Percentiles rank a stretch among this genome's conserved stretches.
Conservation (phyloP, 2,113 vertebrate species). For the Nothoprocta pentlandii region DNA sequence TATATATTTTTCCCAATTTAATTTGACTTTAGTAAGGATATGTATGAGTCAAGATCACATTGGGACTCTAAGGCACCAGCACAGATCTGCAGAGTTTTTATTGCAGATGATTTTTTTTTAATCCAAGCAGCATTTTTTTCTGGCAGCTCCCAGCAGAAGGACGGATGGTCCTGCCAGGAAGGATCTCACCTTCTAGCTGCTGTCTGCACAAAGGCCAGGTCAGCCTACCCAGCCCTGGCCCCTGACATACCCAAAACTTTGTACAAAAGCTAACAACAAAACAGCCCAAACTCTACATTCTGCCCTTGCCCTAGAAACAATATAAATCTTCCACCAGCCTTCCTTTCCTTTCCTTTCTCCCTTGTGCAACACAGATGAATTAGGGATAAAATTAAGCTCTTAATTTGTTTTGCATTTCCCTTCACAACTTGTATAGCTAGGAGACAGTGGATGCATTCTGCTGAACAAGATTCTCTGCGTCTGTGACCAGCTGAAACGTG, state of each 20-base stretch:
- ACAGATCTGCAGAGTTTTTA: not conserved
- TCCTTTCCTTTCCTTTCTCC: not conserved
- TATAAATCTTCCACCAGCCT: not conserved
- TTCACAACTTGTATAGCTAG: not conserved
- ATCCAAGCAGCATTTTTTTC: not conserved
- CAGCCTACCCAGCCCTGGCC: not conserved
- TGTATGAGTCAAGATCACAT: not conserved
- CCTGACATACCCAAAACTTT: not conserved
- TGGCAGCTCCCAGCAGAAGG: not conserved
- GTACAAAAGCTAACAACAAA: not conserved
- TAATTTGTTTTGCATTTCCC: not conserved
- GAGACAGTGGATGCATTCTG: not conserved
- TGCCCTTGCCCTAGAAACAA: not conserved
- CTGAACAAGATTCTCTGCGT: not conserved
- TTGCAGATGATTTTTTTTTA: not conserved
- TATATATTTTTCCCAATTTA: not conserved
- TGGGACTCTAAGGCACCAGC: not conserved
- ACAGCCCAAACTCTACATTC: not conserved
- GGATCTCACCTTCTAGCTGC: not conserved
- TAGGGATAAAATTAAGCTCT: constrained; percentile 3
- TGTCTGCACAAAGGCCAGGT: not conserved
- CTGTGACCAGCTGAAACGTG: not conserved
- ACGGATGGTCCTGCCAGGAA: not conserved
- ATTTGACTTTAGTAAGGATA: not conserved
- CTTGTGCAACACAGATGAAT: not conserved